Conservation (phyloP, 2,797 vertebrate genomes). For the Liparis tanakae region DNA sequence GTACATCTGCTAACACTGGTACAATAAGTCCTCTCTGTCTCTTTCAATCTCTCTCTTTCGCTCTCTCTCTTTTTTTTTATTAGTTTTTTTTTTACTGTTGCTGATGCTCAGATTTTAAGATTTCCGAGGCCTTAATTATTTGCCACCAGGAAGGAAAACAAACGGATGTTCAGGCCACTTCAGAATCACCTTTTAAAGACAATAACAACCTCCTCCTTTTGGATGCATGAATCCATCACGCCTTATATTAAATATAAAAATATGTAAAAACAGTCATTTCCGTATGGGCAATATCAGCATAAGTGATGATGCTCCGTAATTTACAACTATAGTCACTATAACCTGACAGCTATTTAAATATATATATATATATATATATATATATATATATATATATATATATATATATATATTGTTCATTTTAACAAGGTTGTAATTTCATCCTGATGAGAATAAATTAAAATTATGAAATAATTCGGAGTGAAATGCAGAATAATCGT, state of each 20-base stretch:
- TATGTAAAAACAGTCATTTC: neutral
- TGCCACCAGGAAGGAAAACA: neutral
- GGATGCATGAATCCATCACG: neutral
- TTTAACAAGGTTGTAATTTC: neutral
- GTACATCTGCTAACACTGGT: constrained; percentile 77
- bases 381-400: neutral
- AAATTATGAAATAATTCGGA: too few relatives aligned
- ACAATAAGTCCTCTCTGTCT: constrained; percentile 74
- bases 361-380: neutral
- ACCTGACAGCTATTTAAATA: neutral
- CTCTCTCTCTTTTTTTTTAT: constrained; percentile 19
- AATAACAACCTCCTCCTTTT: too few relatives aligned
- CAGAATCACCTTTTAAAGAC: neutral
- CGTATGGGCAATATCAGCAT: neutral
- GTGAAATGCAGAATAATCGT: neutral
- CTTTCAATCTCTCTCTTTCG: constrained; percentile 61
- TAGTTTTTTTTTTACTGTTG: constrained; percentile 18
- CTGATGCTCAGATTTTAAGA: constrained; percentile 26
- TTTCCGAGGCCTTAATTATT: neutral
- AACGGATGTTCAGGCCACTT: neutral
- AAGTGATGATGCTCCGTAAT: too few relatives aligned
- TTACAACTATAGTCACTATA: too few relatives aligned
- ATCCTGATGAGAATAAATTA: neutral
- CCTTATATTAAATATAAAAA: neutral
- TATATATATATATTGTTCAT: neutral